Base-by-base conservation (phyloP, 2,888 invertebrate species). In the Campoplex capitator region DNA sequence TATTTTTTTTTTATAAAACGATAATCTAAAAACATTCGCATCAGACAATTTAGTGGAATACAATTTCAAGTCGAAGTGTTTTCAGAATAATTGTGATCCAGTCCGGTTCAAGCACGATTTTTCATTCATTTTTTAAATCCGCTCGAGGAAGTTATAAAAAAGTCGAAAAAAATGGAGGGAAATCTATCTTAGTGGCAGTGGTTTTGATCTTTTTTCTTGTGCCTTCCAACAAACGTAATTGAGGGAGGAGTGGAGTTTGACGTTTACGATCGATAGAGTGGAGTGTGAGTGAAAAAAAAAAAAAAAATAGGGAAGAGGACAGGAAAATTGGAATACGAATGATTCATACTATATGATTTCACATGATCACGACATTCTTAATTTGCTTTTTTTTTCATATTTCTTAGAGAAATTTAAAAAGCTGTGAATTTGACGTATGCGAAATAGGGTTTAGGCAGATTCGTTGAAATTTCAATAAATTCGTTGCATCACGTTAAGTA, bases 401-500 rank as follows among this genome's bases (percentile, higher is more conserved):
- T 68, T 68, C 23, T 13, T 54, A 35, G 67, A 42, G 16, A 45
- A 42, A 23, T 68, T 54, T 56, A 54, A 68, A 13, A 56, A 70
- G 67, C 78, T 42, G 68, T 70, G 67, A 51, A 56, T 18, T 32
- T 7, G 32, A 68, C 68, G 51, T 9, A 78, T 54, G 42, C 23
- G 23, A 67, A 78, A 16, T 32, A 13, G 28, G 65, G 13, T 23
- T 42, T 56, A 18, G 28, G 28, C 56, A 42, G 54, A 38, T 18
- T 23, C 42, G 16, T 54, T 9, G 42, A 58, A 58, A 48, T 45
- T 70, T 79, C 9, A 58, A 11, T 23, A 0, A 71, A 38, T 8
- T 23, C 2, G 67, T 38, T 16, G 16, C 38, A 32, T 79, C 78
- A 70, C 23, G 78, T 18, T 11, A 70, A 54, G 16, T 68, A 42